These are phyloP conservation scores for Prosapia bicincta DNA, from an alignment of 2,888 invertebrate genomes.

Conservation along the genomic window DNA sequence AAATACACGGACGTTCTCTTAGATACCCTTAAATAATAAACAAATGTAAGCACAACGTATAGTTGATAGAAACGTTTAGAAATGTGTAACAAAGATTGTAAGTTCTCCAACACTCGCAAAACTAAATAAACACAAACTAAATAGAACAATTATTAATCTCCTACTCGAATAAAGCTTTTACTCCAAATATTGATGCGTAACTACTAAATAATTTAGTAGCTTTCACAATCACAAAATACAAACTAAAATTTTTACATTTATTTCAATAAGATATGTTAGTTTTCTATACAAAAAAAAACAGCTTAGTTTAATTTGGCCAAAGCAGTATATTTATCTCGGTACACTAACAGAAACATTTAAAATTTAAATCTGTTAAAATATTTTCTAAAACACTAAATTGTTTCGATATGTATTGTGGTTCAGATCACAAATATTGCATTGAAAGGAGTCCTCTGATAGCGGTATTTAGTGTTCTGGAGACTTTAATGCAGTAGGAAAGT, in stretches of 20 bases:
- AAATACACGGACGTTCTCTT: too few species aligned
- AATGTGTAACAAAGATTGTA: too few species aligned
- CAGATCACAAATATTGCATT: not conserved
- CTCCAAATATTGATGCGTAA: slow-evolving; percentile 10
- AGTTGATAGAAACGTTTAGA: too few species aligned
- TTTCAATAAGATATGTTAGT: not conserved
- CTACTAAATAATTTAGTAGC: not conserved
- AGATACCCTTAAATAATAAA: too few species aligned
- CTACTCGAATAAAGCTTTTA: slow-evolving; percentile 24
- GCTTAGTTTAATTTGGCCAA: not conserved
- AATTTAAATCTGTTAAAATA: not conserved
- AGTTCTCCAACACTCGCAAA: too few species aligned
- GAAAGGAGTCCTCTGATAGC: not conserved
- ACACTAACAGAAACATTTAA: not conserved
- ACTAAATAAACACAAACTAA: not conserved
- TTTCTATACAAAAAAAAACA: not conserved
- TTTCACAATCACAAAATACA: not conserved
- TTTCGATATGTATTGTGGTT: not conserved
- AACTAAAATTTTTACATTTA: not conserved
- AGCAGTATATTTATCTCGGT: not conserved
- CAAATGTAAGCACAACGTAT: too few species aligned
- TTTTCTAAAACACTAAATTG: not conserved
- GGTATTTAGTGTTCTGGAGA: not conserved
- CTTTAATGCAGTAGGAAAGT: too few species aligned
- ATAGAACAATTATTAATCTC: not conserved